A percentile compares a stretch with the other conserved stretches of the same genome.
Evolutionary conservation across 1,140 invertebrate species (phyloP).

Genomic region (Lerema accius): DNA sequence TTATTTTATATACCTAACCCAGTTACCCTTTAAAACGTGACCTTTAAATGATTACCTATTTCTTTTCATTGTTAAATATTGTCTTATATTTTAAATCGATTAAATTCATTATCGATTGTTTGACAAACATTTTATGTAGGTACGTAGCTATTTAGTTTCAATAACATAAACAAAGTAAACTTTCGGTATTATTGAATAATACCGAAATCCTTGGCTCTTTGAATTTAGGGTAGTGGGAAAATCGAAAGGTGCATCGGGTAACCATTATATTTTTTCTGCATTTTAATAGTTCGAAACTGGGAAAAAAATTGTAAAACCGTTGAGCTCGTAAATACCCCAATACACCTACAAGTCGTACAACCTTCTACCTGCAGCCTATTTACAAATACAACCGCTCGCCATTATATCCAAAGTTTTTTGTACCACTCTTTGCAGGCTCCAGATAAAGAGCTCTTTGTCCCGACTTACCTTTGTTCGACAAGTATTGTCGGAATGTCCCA

Average conservation of each 20-base stretch:
- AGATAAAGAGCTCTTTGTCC: conserved; percentile 66
- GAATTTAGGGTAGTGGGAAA: conserved; percentile 60
- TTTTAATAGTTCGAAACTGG: conserved; percentile 43
- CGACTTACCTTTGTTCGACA: conserved; percentile 51
- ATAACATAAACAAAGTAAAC: too few species aligned
- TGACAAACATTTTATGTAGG: too few species aligned
- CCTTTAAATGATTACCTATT: not conserved
- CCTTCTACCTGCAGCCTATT: conserved; percentile 74
- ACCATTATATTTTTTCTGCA: conserved; percentile 50
- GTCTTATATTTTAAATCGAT: too few species aligned
- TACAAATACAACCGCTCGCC: conserved; percentile 69
- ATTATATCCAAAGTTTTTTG: conserved; percentile 65
- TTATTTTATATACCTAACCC: too few species aligned
- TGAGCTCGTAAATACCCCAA: conserved; percentile 70
- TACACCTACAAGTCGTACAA: conserved; percentile 77
- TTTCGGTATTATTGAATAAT: not conserved
- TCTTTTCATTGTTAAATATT: too few species aligned
- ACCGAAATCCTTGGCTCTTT: conserved; percentile 10
- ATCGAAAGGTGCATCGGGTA: conserved; percentile 68
- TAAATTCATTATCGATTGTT: too few species aligned
- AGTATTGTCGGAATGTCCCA: conserved; percentile 40
- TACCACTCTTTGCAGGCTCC: conserved; percentile 48
- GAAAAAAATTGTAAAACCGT: conserved; percentile 64
- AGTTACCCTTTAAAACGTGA: not conserved
- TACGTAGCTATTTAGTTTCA: too few species aligned